These are phyloP conservation scores for Propithecus perrieri DNA, from an alignment of 2,797 vertebrate genomes.

Conservation along the genomic window DNA sequence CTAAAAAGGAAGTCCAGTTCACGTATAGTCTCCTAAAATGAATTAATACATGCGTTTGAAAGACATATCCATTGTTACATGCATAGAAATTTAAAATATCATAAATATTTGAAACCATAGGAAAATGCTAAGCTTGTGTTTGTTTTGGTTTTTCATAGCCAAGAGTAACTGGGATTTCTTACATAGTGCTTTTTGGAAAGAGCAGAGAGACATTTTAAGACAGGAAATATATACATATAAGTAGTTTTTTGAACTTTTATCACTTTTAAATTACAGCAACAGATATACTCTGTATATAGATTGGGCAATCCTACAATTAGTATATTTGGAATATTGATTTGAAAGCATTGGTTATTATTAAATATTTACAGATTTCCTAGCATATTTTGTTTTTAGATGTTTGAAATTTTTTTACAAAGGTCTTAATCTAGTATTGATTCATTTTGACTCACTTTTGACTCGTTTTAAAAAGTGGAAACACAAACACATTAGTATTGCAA, in stretches of 20 bases:
- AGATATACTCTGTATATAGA: neutral
- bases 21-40: neutral
- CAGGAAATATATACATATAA: neutral
- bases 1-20: conserved; percentile 34
- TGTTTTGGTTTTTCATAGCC: neutral
- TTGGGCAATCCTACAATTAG: neutral
- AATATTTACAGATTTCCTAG: neutral
- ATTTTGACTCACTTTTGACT: conserved; percentile 9
- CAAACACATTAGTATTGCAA: neutral
- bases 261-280: conserved; percentile 30
- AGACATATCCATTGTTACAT: neutral
- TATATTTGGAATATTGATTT: neutral
- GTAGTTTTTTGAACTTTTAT: neutral
- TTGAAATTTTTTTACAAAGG: neutral
- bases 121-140: conserved; percentile 5
- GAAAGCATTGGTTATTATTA: neutral
- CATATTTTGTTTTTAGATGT: neutral
- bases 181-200: neutral
- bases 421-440: neutral
- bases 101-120: conserved; percentile 35
- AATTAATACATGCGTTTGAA: conserved; percentile 13
- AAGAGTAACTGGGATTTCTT: conserved; percentile 13
- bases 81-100: conserved; percentile 34
- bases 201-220: neutral
- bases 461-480: neutral